Percentiles rank a stretch among this genome's conserved stretches.
phyloP scores from a whole-genome alignment of 2,113 vertebrate species.

The Gallinago jamesoni region DNA sequence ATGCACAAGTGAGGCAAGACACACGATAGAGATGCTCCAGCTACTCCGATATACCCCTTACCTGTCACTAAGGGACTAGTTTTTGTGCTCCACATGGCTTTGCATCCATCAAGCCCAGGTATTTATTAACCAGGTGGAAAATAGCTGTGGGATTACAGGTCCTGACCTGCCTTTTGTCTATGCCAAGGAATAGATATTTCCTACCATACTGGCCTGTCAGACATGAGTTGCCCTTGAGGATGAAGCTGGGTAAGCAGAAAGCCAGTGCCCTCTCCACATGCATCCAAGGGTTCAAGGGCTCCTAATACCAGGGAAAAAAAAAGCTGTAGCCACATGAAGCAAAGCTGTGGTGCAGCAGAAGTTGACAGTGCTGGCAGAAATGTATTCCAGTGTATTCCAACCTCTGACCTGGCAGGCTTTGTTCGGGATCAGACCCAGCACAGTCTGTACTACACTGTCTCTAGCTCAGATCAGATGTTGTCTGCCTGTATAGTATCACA shows the following conservation, averaged over 20 bases:
- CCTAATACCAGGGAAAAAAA: not conserved
- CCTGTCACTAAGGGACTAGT: not conserved
- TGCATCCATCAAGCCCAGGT: not conserved
- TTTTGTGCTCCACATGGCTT: not conserved
- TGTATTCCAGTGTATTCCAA: not conserved
- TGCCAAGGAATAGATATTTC: not conserved
- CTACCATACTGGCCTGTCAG: not conserved
- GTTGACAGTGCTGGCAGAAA: not conserved
- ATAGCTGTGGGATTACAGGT: not conserved
- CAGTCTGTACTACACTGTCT: not conserved
- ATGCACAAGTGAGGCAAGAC: not conserved
- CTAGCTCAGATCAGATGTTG: not conserved
- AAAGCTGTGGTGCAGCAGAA: not conserved
- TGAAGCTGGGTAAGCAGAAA: not conserved
- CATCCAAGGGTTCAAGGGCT: not conserved
- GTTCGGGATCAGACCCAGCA: not conserved
- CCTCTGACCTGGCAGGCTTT: not conserved
- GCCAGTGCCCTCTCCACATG: not conserved
- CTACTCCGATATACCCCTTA: not conserved
- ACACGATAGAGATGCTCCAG: not conserved
- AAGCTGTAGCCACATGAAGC: not conserved
- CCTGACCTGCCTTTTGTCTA: not conserved
- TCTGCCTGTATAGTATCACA: not conserved
- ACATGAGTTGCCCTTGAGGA: not conserved
- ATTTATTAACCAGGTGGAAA: not conserved